These are phyloP conservation scores for Philhelius pedissequus DNA, from an alignment of 2,888 invertebrate species.

Conservation along the genomic window DNA sequence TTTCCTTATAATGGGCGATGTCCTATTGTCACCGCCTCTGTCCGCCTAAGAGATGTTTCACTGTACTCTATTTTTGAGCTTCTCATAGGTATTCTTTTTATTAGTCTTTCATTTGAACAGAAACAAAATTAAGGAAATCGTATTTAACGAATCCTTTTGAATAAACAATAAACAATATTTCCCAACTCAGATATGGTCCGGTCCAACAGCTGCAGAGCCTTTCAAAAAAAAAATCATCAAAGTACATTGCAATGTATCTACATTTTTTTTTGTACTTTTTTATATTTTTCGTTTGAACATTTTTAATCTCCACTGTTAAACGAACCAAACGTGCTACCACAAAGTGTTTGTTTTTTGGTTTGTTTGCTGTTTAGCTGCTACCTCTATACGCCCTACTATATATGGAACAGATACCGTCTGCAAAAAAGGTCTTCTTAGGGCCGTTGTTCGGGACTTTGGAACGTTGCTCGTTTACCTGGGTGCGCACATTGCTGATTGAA, in stretches of 20 bases:
- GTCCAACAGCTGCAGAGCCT: neutral
- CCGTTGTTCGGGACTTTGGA: constrained; percentile 48
- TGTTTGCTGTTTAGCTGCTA: neutral
- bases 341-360: constrained; percentile 41
- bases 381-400: neutral
- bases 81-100: too few species aligned
- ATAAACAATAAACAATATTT: neutral
- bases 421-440: constrained; percentile 31
- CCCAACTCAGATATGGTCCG: neutral
- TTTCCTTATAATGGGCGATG: too few species aligned
- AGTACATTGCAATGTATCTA: neutral
- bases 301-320: constrained; percentile 39
- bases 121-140: too few species aligned
- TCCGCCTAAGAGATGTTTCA: too few species aligned
- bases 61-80: too few species aligned
- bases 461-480: constrained; percentile 59
- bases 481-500: constrained; percentile 66
- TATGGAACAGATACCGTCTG: too few species aligned
- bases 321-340: constrained; percentile 46
- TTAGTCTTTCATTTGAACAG: too few species aligned
- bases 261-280: neutral
- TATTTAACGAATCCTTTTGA: neutral
- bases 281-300: constrained; percentile 11
- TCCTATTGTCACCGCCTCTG: too few species aligned
- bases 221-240: neutral